Evolutionary conservation across 2,797 vertebrate genomes (phyloP).

Genomic region (Ceryle rudis): DNA sequence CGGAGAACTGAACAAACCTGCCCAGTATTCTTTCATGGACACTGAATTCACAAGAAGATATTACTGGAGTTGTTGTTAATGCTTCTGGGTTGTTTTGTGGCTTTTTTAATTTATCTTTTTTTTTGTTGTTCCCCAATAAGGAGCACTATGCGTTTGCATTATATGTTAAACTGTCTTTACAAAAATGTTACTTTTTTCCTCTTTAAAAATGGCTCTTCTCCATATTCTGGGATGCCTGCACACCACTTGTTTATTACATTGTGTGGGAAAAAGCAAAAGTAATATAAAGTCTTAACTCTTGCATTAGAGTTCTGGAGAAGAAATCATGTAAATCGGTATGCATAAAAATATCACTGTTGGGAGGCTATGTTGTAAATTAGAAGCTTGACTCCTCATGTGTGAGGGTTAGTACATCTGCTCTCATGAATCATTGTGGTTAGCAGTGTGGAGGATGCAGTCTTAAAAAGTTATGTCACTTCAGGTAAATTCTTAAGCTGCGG

Average conservation of each 20-base stretch:
- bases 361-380: not conserved
- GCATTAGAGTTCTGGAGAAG: not conserved
- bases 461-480: not conserved
- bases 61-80: not conserved
- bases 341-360: not conserved
- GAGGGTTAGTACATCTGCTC: constrained; percentile 36
- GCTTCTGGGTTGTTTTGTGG: not conserved
- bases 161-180: not conserved
- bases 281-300: not conserved
- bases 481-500: not conserved
- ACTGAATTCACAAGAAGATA: not conserved
- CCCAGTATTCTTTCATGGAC: not conserved
- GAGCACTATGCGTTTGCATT: not conserved
- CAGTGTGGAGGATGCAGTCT: not conserved
- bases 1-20: not conserved
- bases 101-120: not conserved
- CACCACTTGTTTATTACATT: not conserved
- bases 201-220: not conserved
- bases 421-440: not conserved
- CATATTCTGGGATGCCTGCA: not conserved
- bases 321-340: not conserved
- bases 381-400: not conserved
- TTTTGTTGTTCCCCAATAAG: not conserved
- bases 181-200: not conserved
- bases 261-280: not conserved